Evolutionary conservation across 1,140 invertebrate species (phyloP), one percentile per base, ranked within the genome.

Genomic region (Lithobius niger): DNA sequence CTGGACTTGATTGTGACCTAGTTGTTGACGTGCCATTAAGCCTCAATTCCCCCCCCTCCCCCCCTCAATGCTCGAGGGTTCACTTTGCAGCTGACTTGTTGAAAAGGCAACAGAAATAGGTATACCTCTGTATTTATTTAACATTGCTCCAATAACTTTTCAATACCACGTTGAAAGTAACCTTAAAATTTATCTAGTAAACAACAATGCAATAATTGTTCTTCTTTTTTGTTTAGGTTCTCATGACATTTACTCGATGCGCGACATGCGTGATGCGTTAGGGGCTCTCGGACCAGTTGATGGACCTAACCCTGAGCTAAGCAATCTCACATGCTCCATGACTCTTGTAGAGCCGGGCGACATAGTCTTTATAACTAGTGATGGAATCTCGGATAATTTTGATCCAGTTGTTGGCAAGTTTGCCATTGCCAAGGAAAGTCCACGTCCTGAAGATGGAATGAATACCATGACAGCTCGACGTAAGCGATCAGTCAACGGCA

Each of bases 351-450:
- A 89, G 50, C 69, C 76, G 31, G 87, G 84, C 10, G 91, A 94
- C 67, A 82, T 93, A 59, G 83, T 95, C 27, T 89, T 92, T 66
- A 75, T 95, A 15, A 90, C 88, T 1, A 88, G 84, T 18, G 90
- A 94, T 67, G 90, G 90, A n/a, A 81, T 94, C 25, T 89, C 86
- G 13, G 90, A 94, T 65, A 94, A 94, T 67, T 91, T 93, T 69
- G 90, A 94, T 74, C 91, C 90, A 1, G 89, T 93, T 42, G 90
- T 94, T 54, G 90, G 89, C 3, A 90, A 90, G 71, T 89, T 94
- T 68, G 87, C 87, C n/a, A 73, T 85, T 18, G 77, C 78, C 16
- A 71, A 70, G 58, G 66, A 67, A 60, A 63, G 58, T 43, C 57
- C 44, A 56, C 3, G 13, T 4, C 3, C 3, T 16, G 55, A 61